These are phyloP conservation scores for Aurelia aurita DNA, from an alignment of 30 jellyfish, hydroid and myxozoan genomes.

Conservation along the genomic window DNA sequence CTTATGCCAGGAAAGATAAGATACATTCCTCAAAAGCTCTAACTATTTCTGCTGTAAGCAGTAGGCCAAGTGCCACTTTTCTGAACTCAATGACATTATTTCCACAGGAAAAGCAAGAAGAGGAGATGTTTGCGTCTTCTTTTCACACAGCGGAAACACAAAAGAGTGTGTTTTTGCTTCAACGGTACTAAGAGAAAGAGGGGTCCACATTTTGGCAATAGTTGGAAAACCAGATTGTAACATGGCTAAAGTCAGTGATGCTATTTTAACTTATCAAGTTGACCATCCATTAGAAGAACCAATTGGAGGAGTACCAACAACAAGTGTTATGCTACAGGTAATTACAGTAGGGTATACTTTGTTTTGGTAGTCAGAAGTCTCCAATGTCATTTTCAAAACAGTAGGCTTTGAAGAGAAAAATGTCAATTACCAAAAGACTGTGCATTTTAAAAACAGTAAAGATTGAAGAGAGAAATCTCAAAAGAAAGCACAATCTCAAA, in stretches of 20 bases:
- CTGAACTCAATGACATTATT: not conserved
- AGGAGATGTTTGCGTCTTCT: slow-evolving; percentile 88
- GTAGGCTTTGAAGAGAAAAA: too few relatives aligned
- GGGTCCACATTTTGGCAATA: slow-evolving; percentile 85
- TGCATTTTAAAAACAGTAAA: too few relatives aligned
- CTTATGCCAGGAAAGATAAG: too few relatives aligned
- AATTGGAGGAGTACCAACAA: slow-evolving; percentile 95
- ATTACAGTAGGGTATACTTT: not conserved
- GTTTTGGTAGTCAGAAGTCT: too few relatives aligned
- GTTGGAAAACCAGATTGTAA: slow-evolving; percentile 82
- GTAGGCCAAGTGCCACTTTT: too few relatives aligned
- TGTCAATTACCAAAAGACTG: too few relatives aligned
- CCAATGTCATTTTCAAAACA: too few relatives aligned
- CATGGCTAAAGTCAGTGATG: slow-evolving; percentile 88
- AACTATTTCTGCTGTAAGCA: too few relatives aligned
- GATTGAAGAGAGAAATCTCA: too few relatives aligned
- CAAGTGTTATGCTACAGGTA: slow-evolving; percentile 93
- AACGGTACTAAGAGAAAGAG: slow-evolving; percentile 72
- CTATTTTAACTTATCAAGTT: slow-evolving; percentile 73
- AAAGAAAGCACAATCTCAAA: too few relatives aligned
- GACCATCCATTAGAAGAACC: slow-evolving; percentile 86
- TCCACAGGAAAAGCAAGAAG: slow-evolving; percentile 84
- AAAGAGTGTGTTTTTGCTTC: slow-evolving; percentile 95
- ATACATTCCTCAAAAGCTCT: too few relatives aligned
- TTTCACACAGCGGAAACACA: slow-evolving; percentile 96